A percentile compares a stretch with the other conserved stretches of the same genome.
These are phyloP conservation scores for Plutomurus gul DNA, from an alignment of 1,140 invertebrate species.

Conservation along the genomic window DNA sequence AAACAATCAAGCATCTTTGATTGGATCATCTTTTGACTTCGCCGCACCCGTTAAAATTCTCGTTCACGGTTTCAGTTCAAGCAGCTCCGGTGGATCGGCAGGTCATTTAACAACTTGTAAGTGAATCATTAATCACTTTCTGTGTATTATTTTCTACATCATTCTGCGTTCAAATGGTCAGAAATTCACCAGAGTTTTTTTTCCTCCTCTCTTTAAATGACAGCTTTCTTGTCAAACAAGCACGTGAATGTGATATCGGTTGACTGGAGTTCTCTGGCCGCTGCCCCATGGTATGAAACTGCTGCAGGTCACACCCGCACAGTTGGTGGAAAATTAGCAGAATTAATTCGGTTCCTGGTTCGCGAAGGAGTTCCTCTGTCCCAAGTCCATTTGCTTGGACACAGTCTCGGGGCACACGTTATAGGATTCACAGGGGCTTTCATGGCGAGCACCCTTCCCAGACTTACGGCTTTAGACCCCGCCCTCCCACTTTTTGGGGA, in stretches of 20 bases:
- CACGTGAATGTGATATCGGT: conserved; percentile 13
- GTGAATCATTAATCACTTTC: no score
- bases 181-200: no score
- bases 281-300: conserved; percentile 31
- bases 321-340: not conserved
- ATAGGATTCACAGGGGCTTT: not conserved
- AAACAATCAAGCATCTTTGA: not conserved
- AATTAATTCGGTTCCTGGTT: not conserved
- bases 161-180: no score
- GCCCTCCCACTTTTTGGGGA: conserved; percentile 46
- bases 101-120: not conserved
- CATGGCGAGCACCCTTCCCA: not conserved
- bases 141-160: no score
- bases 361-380: not conserved
- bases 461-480: conserved; percentile 36
- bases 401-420: conserved; percentile 34
- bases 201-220: not conserved
- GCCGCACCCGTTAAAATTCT: not conserved
- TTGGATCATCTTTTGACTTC: not conserved
- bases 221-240: not conserved
- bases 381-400: conserved; percentile 31
- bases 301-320: not conserved
- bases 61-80: conserved; percentile 9
- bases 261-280: conserved; percentile 26
- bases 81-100: not conserved